Evolutionary conservation across 2,113 vertebrate species (phyloP).

Genomic region (Mormyrus iriodes): DNA sequence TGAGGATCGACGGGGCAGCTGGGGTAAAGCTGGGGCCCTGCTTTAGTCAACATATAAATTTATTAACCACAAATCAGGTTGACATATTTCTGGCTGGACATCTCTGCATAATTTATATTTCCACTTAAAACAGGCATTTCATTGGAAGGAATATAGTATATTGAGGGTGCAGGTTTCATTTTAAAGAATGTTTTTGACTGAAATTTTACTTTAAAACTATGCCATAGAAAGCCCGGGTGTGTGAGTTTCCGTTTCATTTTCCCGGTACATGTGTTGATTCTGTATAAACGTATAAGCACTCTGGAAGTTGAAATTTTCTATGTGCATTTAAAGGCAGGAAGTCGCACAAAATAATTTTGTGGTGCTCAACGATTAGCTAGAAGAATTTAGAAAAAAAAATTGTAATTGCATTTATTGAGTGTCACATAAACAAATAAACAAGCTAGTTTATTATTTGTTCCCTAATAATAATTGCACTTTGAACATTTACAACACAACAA

Average conservation of each 20-base stretch:
- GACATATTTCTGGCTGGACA: background rate
- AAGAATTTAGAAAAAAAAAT: background rate
- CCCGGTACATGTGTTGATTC: background rate
- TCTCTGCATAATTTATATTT: background rate
- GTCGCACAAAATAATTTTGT: background rate
- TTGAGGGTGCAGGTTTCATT: background rate
- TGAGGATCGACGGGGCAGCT: background rate
- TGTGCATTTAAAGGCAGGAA: background rate
- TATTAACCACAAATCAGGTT: background rate
- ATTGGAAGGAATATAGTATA: background rate
- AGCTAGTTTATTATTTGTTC: background rate
- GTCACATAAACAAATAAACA: background rate
- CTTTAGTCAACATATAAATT: background rate
- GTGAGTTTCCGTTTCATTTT: background rate
- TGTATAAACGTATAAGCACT: too few relatives aligned
- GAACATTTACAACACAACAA: background rate
- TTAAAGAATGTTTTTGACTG: background rate
- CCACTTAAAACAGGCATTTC: background rate
- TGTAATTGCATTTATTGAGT: background rate
- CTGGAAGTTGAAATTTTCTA: background rate
- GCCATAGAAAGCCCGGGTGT: background rate
- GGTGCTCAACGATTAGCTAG: background rate
- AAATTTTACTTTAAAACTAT: background rate
- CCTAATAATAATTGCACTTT: background rate
- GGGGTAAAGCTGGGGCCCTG: background rate